Percentiles rank a stretch among this genome's conserved stretches.
Evolutionary conservation across 2,113 vertebrate genomes (phyloP).

Genomic region (Scartelaos histophorus): DNA sequence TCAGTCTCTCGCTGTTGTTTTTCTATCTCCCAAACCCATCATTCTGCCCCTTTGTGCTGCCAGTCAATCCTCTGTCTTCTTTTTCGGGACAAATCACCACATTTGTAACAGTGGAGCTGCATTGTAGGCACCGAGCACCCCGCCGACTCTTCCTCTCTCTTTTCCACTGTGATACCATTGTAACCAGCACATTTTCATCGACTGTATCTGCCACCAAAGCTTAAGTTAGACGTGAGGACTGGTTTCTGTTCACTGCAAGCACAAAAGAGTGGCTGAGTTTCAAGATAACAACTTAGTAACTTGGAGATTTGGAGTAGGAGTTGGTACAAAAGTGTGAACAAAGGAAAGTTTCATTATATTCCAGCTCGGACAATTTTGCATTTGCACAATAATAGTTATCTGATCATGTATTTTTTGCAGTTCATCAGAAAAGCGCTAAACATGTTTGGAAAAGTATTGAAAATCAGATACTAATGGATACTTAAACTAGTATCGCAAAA

Average conservation of each 20-base stretch:
- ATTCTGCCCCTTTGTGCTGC: conserved; percentile 20
- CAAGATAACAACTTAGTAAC: neutral
- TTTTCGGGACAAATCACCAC: conserved; percentile 9
- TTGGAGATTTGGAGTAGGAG: neutral
- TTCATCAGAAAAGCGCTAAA: no score
- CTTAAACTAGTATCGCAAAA: no score
- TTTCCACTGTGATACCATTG: neutral
- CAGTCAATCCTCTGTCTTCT: conserved; percentile 17
- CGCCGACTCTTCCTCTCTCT: conserved; percentile 5
- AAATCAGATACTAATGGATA: no score
- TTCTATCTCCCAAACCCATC: conserved; percentile 8
- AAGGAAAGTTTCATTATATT: no score
- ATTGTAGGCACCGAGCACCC: conserved; percentile 3
- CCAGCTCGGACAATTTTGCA: no score
- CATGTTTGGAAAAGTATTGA: no score
- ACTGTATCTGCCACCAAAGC: neutral
- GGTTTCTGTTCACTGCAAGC: neutral
- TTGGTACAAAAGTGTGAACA: neutral
- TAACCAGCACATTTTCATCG: neutral
- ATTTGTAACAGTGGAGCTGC: neutral
- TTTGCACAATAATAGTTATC: no score
- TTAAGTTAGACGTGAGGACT: neutral
- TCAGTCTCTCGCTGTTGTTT: conserved; percentile 26
- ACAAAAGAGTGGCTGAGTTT: neutral
- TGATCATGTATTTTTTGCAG: no score